phyloP scores from a whole-genome alignment of 2,888 invertebrate species.

The Sinodicranocentrus sp. region DNA sequence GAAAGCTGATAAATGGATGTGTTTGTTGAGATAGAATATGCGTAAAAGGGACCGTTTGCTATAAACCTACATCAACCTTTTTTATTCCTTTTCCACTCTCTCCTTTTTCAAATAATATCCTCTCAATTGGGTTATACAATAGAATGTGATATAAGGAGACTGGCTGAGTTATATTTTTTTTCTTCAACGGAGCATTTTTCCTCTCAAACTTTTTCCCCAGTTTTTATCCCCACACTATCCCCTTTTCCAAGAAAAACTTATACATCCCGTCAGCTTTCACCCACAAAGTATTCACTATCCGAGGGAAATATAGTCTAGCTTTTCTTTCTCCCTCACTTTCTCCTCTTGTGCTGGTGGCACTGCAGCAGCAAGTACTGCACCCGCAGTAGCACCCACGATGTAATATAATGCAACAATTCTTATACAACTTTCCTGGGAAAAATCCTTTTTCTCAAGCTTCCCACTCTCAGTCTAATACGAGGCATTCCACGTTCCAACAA shows the following conservation, averaged over 20 bases:
- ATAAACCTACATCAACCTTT: conserved; percentile 24
- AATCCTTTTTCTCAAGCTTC: background rate
- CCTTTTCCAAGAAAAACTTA: conserved; percentile 7
- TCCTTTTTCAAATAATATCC: conserved; percentile 51
- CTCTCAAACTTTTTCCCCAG: conserved; percentile 35
- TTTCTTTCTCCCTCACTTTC: conserved; percentile 3
- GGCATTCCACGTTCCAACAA: background rate
- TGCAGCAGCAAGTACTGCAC: conserved; percentile 11
- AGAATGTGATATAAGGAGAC: conserved; percentile 47
- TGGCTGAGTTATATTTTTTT: conserved; percentile 26
- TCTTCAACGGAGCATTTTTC: background rate
- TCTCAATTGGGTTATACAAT: conserved; percentile 42
- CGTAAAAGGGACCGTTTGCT: conserved; percentile 23
- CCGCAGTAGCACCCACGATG: background rate
- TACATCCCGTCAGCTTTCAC: conserved; percentile 15
- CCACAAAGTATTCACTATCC: conserved; percentile 2
- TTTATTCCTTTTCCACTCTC: conserved; percentile 7
- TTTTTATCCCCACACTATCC: conserved; percentile 9
- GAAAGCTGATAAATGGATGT: conserved; percentile 42
- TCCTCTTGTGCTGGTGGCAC: conserved; percentile 3
- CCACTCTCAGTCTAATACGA: background rate
- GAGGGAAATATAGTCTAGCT: conserved; percentile 28
- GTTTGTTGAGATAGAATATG: conserved; percentile 24
- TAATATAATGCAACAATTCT: conserved; percentile 30
- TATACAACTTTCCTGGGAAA: background rate